A percentile compares a stretch with the other conserved stretches of the same genome.
These are phyloP conservation scores for Wasmannia auropunctata DNA, from an alignment of 1,140 invertebrate species.

Conservation along the genomic window DNA sequence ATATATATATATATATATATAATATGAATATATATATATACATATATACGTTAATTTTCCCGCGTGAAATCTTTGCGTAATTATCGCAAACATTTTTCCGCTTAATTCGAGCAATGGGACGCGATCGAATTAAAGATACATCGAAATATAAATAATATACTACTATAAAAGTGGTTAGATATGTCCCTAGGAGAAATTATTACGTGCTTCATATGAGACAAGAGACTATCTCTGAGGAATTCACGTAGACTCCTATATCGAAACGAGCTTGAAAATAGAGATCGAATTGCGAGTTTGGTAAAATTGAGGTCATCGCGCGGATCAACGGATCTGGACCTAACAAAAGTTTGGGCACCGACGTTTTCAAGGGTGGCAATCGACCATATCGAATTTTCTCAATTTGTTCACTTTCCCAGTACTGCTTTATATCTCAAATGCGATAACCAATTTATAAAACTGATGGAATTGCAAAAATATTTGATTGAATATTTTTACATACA, in stretches of 20 bases:
- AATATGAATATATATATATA: too few species aligned
- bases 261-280: slow-evolving; percentile 22
- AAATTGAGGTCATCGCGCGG: background rate
- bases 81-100: background rate
- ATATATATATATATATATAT: too few species aligned
- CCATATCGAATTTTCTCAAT: background rate
- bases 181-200: slow-evolving; percentile 32
- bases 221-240: background rate
- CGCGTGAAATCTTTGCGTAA: background rate
- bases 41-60: too few species aligned
- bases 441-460: background rate
- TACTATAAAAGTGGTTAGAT: background rate
- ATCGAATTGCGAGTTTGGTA: background rate
- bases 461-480: background rate
- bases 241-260: slow-evolving; percentile 4
- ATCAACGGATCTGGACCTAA: slow-evolving; percentile 14
- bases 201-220: slow-evolving; percentile 13
- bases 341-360: background rate
- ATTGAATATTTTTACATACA: background rate
- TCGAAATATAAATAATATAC: background rate
- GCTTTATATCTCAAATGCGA: background rate
- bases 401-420: background rate
- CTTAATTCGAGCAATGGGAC: background rate
- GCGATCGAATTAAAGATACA: background rate
- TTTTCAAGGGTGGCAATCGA: slow-evolving; percentile 19